These are phyloP conservation scores for Sorex fumeus DNA, from an alignment of 2,113 vertebrate genomes.

Conservation along the genomic window DNA sequence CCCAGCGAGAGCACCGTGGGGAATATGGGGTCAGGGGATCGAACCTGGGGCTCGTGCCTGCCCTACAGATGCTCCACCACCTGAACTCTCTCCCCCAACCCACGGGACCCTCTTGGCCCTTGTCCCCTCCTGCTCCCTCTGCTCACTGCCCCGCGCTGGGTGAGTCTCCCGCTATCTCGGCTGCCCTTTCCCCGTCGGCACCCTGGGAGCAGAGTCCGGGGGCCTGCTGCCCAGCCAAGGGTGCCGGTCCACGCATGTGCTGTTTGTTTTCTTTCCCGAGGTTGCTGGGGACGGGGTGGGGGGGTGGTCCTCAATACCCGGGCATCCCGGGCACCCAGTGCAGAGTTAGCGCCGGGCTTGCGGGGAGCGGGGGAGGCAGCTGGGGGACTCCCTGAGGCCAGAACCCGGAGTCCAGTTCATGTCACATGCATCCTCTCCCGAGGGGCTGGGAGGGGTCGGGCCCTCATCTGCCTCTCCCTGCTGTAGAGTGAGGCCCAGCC, in stretches of 20 bases:
- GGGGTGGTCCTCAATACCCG: not conserved
- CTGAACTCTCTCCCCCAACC: not conserved
- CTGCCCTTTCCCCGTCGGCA: not conserved
- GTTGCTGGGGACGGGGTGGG: not conserved
- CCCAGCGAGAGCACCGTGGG: too few relatives aligned
- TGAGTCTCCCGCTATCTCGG: not conserved
- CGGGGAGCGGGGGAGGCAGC: fast-evolving
- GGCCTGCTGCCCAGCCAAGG: not conserved
- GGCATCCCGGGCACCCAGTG: too few relatives aligned
- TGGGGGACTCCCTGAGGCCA: not conserved
- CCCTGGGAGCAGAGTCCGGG: not conserved
- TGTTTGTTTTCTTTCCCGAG: conserved; percentile 36
- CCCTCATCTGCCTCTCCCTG: too few relatives aligned
- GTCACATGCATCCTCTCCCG: too few relatives aligned
- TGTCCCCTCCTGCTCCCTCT: not conserved
- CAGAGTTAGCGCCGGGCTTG: not conserved
- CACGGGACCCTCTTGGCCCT: not conserved
- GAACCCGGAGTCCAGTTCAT: not conserved
- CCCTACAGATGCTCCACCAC: too few relatives aligned
- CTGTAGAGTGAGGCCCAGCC: too few relatives aligned
- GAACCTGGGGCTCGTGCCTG: too few relatives aligned
- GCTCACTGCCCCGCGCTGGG: not conserved
- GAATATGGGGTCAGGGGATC: too few relatives aligned
- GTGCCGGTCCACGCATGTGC: not conserved
- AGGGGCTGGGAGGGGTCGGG: too few relatives aligned